These are phyloP conservation scores for Drosophila albomicans DNA, from an alignment of 1,140 invertebrate genomes.

Conservation along the genomic window DNA sequence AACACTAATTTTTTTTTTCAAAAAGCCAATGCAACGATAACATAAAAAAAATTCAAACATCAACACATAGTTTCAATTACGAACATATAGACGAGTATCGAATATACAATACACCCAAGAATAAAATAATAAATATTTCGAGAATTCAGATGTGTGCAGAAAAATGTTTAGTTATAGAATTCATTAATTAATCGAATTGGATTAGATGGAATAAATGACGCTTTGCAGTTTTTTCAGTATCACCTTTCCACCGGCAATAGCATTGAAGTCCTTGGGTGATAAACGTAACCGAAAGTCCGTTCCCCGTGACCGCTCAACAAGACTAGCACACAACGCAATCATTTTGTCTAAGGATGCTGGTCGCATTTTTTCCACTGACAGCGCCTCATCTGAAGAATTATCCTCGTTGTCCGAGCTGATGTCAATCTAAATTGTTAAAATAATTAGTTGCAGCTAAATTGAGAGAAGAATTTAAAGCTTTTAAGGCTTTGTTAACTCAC, in stretches of 20 bases:
- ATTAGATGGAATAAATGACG: constrained; percentile 51
- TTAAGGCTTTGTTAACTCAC: constrained; percentile 57
- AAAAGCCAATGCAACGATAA: too few relatives aligned
- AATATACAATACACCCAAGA: constrained; percentile 1
- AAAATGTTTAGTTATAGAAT: constrained; percentile 39
- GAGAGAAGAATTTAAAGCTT: too few relatives aligned
- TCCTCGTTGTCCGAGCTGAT: constrained; percentile 92
- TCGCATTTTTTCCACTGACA: constrained; percentile 89
- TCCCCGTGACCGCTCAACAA: constrained; percentile 95
- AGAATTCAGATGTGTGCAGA: constrained; percentile 8
- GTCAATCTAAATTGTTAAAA: constrained; percentile 85
- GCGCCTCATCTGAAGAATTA: constrained; percentile 86
- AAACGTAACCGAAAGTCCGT: constrained; percentile 91
- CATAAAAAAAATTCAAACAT: background rate
- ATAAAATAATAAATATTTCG: constrained; percentile 5
- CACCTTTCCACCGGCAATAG: constrained; percentile 94
- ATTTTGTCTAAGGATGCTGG: constrained; percentile 97
- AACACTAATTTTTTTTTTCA: too few relatives aligned
- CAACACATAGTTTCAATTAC: background rate
- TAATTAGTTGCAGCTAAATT: background rate
- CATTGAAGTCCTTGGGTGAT: constrained; percentile 91
- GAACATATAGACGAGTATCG: background rate
- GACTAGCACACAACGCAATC: constrained; percentile 94
- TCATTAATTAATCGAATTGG: constrained; percentile 21
- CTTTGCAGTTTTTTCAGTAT: constrained; percentile 69